These are phyloP conservation scores for Eulemur rufifrons DNA, from an alignment of 2,113 vertebrate genomes.

Conservation along the genomic window DNA sequence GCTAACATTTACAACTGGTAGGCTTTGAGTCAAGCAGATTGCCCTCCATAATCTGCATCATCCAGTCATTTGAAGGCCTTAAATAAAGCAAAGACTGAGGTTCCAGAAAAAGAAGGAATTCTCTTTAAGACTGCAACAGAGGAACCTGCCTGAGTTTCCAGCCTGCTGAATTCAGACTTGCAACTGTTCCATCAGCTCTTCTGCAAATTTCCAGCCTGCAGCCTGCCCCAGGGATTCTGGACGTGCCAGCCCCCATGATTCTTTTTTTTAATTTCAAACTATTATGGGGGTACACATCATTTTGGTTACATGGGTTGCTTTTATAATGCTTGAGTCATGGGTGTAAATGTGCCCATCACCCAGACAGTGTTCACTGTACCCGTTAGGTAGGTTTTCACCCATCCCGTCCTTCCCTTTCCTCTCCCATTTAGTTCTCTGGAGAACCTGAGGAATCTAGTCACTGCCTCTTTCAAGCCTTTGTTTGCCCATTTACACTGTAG, in stretches of 20 bases:
- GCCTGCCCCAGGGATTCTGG: background rate
- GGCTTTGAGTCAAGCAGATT: background rate
- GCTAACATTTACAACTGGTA: background rate
- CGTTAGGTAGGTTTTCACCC: too few species aligned
- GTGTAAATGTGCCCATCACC: too few species aligned
- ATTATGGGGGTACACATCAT: too few species aligned
- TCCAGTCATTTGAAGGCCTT: background rate
- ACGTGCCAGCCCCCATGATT: background rate
- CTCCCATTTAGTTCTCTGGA: background rate
- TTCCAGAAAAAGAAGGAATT: background rate
- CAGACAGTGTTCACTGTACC: too few species aligned
- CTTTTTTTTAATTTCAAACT: too few species aligned
- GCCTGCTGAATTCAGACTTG: background rate
- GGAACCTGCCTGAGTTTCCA: background rate
- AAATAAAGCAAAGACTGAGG: background rate
- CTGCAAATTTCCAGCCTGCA: background rate
- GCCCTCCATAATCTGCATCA: background rate
- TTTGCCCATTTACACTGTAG: background rate
- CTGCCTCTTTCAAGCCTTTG: background rate
- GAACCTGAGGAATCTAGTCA: background rate
- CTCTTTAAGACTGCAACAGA: background rate
- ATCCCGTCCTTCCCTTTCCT: background rate
- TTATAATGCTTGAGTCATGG: too few species aligned
- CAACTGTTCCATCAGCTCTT: background rate
- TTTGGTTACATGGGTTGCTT: too few species aligned